Percentiles rank a stretch among this genome's conserved stretches.
phyloP scores from a whole-genome alignment of 2,113 vertebrate species.

The Machaerirhynchus nigripectus region DNA sequence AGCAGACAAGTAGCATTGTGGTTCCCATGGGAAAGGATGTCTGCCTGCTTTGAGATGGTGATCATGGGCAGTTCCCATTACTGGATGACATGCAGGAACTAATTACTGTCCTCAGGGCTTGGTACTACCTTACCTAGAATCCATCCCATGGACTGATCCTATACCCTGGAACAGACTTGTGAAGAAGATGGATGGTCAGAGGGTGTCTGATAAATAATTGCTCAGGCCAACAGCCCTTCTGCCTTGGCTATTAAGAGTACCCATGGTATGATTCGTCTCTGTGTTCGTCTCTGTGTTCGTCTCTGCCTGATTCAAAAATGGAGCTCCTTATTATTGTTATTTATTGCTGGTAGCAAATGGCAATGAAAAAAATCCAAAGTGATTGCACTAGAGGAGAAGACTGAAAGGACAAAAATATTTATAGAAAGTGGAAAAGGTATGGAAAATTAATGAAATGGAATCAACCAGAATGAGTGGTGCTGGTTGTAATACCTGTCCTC shows the following conservation, averaged over 20 bases:
- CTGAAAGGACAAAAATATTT: neutral
- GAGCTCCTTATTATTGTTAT: neutral
- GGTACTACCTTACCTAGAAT: neutral
- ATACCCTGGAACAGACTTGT: neutral
- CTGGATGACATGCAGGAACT: neutral
- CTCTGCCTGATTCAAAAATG: neutral
- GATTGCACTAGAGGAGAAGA: neutral
- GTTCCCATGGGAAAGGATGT: neutral
- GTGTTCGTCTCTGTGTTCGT: neutral
- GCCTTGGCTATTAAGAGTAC: neutral
- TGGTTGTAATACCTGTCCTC: neutral
- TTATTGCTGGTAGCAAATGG: neutral
- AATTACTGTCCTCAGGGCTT: neutral
- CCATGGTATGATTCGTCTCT: neutral
- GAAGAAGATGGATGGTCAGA: neutral
- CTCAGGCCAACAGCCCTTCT: neutral
- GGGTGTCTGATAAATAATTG: neutral
- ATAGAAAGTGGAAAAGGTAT: neutral
- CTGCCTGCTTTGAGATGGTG: neutral
- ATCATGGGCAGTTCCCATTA: neutral
- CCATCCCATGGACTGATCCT: neutral
- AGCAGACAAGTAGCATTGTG: neutral
- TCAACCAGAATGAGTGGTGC: neutral
- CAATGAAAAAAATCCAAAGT: neutral
- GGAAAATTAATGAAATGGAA: neutral